Evolutionary conservation across 2,888 invertebrate species (phyloP), one percentile per base, ranked within the genome.

Genomic region (Mylabris sibirica): DNA sequence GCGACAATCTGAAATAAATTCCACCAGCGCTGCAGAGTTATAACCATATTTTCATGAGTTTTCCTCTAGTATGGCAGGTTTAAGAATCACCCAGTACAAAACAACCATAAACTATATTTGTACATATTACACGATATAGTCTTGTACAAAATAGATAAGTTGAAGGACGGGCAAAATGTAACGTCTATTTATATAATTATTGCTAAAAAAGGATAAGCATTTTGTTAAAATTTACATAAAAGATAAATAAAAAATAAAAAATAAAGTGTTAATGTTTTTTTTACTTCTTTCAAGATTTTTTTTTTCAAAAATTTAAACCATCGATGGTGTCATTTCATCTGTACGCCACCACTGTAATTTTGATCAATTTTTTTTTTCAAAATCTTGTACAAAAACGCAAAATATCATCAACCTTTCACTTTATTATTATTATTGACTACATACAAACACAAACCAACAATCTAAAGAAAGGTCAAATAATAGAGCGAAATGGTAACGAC

Each of bases 401-500:
- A 44, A 44, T 44, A 71, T 64, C 68, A 68, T 68, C 67, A 63
- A 70, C 75, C 76, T 74, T 74, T 75, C 75, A 75, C 76, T 74
- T 70, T 64, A 71, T 75, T 44, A n/a, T 70, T 64, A 71, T 75
- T 44, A n/a, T 44, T 3, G 44, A 44, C 17, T 44, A 1, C 1
- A 44, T 0, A 44, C 44, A 44, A 3, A 44, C 17, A 44, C 17
- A 17, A 3, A 38, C 11, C 14, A 38, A 44, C 44, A 12, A 44
- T 3, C n/a, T 44, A 44, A 72, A 81, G 81, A 44, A 72, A 81
- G 81, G 81, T 81, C 81, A 80, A 79, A 80, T 80, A 77, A 75
- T 80, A 71, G 79, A 81, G 77, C 78, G 79, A 78, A 80, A 80
- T 81, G 82, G 82, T 81, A 82, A 82, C 80, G 82, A 81, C 82